Evolutionary conservation across 2,888 invertebrate species (phyloP).

Genomic region (Syrista parreyssii): DNA sequence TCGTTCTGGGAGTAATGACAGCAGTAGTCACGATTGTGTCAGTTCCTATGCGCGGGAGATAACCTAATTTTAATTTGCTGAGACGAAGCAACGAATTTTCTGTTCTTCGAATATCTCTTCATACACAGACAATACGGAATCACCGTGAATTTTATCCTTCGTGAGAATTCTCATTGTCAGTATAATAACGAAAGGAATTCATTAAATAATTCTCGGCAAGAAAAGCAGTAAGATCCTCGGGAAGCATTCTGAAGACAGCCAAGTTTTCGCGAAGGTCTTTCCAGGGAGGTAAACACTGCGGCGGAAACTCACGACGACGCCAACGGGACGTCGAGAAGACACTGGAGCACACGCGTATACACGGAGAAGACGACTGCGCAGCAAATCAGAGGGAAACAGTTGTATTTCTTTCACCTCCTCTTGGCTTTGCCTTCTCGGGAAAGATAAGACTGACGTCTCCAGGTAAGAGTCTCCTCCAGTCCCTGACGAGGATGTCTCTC

Average conservation of each 20-base stretch:
- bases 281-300: background rate
- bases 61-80: background rate
- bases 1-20: background rate
- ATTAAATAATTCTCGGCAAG: background rate
- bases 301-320: background rate
- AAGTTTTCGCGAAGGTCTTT: background rate
- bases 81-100: background rate
- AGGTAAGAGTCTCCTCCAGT: background rate
- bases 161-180: background rate
- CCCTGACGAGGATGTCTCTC: background rate
- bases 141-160: background rate
- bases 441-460: background rate
- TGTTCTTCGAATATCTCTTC: background rate
- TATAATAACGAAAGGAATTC: background rate
- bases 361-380: background rate
- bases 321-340: background rate
- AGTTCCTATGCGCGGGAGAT: background rate
- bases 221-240: background rate
- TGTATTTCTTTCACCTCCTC: background rate
- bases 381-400: background rate
- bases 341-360: background rate
- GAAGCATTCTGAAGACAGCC: background rate
- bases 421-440: background rate
- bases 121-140: background rate
- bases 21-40: background rate